Evolutionary conservation across 2,797 vertebrate species (phyloP).

Genomic region (Tenualosa ilisha): DNA sequence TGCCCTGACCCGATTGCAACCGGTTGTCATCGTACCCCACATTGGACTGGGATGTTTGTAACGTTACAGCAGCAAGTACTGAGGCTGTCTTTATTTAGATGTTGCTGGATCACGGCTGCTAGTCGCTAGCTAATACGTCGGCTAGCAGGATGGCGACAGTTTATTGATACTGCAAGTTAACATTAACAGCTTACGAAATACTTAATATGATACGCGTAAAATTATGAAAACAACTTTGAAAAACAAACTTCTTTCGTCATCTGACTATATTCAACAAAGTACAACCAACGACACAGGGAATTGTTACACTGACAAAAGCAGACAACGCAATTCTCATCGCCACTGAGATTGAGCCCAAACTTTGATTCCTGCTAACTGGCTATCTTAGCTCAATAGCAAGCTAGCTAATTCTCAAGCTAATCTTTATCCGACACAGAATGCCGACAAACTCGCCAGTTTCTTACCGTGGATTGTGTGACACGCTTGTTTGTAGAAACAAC

Average conservation of each 20-base stretch:
- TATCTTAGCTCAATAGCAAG: conserved; percentile 6
- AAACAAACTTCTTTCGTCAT: background rate
- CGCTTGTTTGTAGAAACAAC: background rate
- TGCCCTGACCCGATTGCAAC: background rate
- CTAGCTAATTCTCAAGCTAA: conserved; percentile 21
- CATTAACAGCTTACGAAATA: background rate
- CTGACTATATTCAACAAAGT: background rate
- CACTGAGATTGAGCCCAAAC: background rate
- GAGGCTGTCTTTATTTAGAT: conserved; percentile 15
- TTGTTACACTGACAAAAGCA: background rate
- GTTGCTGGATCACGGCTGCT: conserved; percentile 16
- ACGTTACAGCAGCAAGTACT: conserved; percentile 11
- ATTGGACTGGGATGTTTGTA: conserved; percentile 6
- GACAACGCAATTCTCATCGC: background rate
- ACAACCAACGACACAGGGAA: background rate
- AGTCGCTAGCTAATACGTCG: conserved; percentile 13
- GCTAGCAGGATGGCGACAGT: conserved; percentile 11
- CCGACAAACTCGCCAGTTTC: conserved; percentile 12
- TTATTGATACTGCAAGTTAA: conserved; percentile 14
- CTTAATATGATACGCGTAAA: background rate
- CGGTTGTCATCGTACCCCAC: conserved; percentile 13
- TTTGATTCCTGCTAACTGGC: conserved; percentile 22
- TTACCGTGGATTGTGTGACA: conserved; percentile 23
- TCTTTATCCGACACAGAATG: conserved; percentile 21
- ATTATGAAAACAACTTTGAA: background rate